phyloP scores from a whole-genome alignment of 2,797 vertebrate genomes.

The Borostomias antarcticus region DNA sequence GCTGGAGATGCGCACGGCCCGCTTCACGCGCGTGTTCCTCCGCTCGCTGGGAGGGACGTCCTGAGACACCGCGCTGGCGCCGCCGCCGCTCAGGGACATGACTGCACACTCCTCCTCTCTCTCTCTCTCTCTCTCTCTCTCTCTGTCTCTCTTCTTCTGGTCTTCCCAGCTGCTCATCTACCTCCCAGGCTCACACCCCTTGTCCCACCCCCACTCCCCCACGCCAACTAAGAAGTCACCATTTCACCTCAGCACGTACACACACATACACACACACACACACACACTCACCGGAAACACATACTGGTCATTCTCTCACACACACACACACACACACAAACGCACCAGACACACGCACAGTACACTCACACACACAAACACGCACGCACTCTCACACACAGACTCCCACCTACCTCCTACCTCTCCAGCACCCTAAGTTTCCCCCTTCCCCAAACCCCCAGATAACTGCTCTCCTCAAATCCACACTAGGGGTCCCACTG shows the following conservation, averaged over 20 bases:
- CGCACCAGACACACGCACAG: too few species aligned
- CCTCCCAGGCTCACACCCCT: neutral
- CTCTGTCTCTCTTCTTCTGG: neutral
- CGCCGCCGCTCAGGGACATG: slow-evolving; percentile 56
- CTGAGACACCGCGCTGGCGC: slow-evolving; percentile 57
- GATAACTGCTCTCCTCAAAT: neutral
- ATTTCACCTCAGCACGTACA: neutral
- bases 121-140: neutral
- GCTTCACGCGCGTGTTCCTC: slow-evolving; percentile 68
- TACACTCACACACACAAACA: neutral
- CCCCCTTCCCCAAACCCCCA: too few species aligned
- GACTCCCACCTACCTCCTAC: neutral
- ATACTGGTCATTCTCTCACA: too few species aligned
- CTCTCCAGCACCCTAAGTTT: neutral
- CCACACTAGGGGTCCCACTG: neutral
- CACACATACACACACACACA: too few species aligned
- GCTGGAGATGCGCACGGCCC: slow-evolving; percentile 82
- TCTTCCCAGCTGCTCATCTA: neutral
- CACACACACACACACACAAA: neutral
- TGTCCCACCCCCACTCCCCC: too few species aligned
- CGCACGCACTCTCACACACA: neutral
- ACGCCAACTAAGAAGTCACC: neutral
- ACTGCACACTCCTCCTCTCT: neutral
- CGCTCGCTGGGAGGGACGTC: slow-evolving; percentile 62
- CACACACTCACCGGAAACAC: too few species aligned